A percentile compares a stretch with the other conserved stretches of the same genome.
Evolutionary conservation across 1,140 invertebrate species (phyloP).

Genomic region (Diorhabda elongata): DNA sequence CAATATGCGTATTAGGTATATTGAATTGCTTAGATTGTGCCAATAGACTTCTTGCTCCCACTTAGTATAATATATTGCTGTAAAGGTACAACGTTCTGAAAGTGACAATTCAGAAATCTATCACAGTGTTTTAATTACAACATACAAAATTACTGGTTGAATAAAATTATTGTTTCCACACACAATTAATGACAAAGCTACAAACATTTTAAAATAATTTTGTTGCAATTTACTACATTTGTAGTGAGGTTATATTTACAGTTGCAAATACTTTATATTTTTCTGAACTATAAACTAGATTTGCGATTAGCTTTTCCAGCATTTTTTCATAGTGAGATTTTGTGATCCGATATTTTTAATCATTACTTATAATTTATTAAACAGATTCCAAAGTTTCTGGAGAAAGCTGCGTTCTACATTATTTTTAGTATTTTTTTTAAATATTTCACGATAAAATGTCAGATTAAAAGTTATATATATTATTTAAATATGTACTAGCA

Average conservation of each 20-base stretch:
- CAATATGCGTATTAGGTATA: conserved; percentile 30
- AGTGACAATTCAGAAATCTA: conserved; percentile 22
- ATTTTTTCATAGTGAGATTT: background rate
- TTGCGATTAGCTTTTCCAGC: background rate
- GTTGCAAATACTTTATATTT: background rate
- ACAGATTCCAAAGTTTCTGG: no score
- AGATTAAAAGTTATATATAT: no score
- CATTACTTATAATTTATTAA: no score
- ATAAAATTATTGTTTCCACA: background rate
- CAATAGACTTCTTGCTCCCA: conserved; percentile 39
- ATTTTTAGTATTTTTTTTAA: no score
- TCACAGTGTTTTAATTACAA: conserved; percentile 31
- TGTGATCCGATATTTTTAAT: no score
- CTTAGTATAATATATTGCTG: conserved; percentile 32
- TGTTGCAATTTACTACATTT: background rate
- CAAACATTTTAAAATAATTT: background rate
- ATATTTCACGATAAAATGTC: no score
- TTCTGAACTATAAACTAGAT: background rate
- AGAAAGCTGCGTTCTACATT: no score
- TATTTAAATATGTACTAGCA: no score
- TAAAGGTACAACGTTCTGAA: conserved; percentile 23
- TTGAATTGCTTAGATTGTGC: conserved; percentile 42
- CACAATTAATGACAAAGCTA: background rate
- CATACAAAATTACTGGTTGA: background rate
- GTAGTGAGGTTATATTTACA: background rate